Base-by-base conservation (phyloP, 1,140 invertebrate genomes). In the Trissolcus basalis region DNA sequence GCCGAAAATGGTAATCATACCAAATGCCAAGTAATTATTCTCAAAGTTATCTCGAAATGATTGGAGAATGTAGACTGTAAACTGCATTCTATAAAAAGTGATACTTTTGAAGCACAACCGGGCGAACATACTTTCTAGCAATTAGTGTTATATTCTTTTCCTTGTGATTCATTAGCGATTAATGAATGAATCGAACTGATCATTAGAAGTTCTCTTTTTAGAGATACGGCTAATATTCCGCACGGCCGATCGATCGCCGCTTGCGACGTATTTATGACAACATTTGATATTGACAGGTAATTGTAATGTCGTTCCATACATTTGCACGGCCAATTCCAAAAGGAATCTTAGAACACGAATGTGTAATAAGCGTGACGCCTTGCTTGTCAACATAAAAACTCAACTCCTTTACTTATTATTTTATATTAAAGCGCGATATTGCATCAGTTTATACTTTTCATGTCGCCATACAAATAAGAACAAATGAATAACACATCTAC, bases 141-240 rank as follows among this genome's bases (percentile, higher is more conserved):
- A 69, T 69, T 69, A 69, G 65, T 33, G 56, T 41, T 68, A 59
- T 60, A 61, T 54, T 70, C 67, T 70, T 61, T 70, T 70, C 58
- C 43, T 53, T 44, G 9, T 51, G 50, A 60, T 70, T 70, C 56
- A 70, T 70, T 70, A 61, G 56, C 50, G 36, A 61, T 70, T 70
- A 70, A 70, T 70, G 67, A 70, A 70, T 60, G 67, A 70, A 70
- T 59, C 15, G 19, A 15, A 10, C 67, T 13, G 58, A 59, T 70
- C 67, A 70, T 71, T 71, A 71, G 56, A 49, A 71, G 43, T 14
- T 14, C 35, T 61, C 12, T 55, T 63, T 55, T 63, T 45, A 56
- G 27, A 60, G 16, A 43, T 13, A 43, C 53, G 51, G 14, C 36
- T 43, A 13, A 48, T 60, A 54, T 60, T 47, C 19, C n/a, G n/a